Conservation (phyloP, 2,113 vertebrate species). For the Gavia stellata region DNA sequence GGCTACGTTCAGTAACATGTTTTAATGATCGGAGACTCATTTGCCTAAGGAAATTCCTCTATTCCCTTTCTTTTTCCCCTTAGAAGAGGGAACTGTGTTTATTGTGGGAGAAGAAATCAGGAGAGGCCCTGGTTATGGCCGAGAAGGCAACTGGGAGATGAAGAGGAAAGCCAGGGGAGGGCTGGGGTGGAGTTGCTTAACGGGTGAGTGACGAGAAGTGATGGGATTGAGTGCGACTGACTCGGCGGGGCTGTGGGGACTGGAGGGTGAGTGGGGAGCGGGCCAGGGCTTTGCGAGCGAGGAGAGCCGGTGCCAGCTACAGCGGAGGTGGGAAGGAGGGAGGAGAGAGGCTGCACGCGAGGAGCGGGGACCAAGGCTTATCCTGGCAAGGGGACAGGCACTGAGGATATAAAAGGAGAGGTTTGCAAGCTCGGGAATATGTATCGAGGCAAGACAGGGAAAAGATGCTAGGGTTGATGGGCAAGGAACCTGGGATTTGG, state of each 20-base stretch:
- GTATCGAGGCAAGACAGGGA: background rate
- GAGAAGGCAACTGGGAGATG: background rate
- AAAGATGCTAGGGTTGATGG: background rate
- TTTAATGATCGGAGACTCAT: background rate
- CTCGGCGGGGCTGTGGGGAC: background rate
- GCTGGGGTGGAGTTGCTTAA: background rate
- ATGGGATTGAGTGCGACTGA: background rate
- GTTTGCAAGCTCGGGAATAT: background rate
- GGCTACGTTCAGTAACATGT: background rate
- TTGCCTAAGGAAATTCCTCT: background rate
- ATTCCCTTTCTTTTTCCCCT: background rate
- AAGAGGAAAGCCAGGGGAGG: background rate
- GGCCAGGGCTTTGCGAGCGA: background rate
- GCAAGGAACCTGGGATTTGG: background rate
- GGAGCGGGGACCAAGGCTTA: background rate
- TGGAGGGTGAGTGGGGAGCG: rapidly evolving
- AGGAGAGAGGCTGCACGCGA: background rate
- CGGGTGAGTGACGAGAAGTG: background rate
- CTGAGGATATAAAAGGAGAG: background rate
- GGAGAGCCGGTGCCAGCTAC: background rate
- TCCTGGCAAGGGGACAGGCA: background rate
- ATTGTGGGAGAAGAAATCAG: background rate
- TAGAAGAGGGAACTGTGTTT: background rate
- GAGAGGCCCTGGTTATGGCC: background rate
- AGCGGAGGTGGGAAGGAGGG: background rate